Percentiles rank a stretch among this genome's conserved stretches.
These are phyloP conservation scores for Matsumyia berberina DNA, from an alignment of 2,888 invertebrate genomes.

Conservation along the genomic window DNA sequence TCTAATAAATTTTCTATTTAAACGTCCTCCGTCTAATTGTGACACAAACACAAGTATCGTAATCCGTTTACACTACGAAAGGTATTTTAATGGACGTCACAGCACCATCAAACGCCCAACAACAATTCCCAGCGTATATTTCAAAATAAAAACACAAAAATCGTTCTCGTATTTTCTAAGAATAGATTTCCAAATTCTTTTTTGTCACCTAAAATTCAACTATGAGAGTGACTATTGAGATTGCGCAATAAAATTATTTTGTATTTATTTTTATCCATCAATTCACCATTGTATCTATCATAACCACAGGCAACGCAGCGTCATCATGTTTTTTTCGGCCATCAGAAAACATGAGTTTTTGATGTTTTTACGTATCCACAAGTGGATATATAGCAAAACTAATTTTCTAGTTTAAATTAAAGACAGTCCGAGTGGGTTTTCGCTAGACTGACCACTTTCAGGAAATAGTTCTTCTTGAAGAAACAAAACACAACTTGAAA, in stretches of 20 bases:
- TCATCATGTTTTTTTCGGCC: slow-evolving; percentile 45
- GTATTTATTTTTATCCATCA: slow-evolving; percentile 67
- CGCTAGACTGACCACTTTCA: not conserved
- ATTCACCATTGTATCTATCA: slow-evolving; percentile 58
- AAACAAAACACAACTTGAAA: not conserved
- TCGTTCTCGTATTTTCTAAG: slow-evolving; percentile 1
- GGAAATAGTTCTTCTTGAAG: not conserved
- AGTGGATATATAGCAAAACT: not conserved
- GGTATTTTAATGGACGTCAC: slow-evolving; percentile 23
- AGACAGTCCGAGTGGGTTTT: not conserved
- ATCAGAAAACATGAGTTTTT: slow-evolving; percentile 48
- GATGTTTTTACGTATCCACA: slow-evolving; percentile 30
- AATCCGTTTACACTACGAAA: slow-evolving; percentile 18
- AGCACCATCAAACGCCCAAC: not conserved
- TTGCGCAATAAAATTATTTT: slow-evolving; percentile 59
- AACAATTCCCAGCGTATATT: slow-evolving; percentile 5
- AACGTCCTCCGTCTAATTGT: slow-evolving; percentile 10
- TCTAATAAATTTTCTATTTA: not conserved
- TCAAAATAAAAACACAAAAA: slow-evolving; percentile 13
- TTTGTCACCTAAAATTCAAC: slow-evolving; percentile 47
- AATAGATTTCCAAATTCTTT: slow-evolving; percentile 57
- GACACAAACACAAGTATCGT: slow-evolving; percentile 19
- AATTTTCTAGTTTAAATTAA: not conserved
- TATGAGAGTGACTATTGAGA: slow-evolving; percentile 34
- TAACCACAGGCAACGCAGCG: slow-evolving; percentile 32